Base-by-base conservation (phyloP, 2,797 vertebrate species). In the Scleropages formosus region DNA sequence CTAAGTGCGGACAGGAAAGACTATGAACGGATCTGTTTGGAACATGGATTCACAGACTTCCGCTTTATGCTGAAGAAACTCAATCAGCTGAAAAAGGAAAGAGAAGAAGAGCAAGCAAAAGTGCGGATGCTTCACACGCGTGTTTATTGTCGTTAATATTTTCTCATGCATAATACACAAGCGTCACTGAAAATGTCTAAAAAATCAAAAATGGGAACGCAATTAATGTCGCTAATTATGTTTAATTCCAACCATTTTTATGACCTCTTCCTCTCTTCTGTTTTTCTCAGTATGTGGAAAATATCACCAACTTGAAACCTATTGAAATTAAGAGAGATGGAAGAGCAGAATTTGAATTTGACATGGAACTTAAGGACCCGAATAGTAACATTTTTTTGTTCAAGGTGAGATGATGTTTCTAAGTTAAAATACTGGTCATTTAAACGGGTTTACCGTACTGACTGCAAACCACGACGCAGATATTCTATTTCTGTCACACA, bases 21-120 rank as follows among this genome's bases (percentile, higher is more conserved):
- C 79, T 98, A 97, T n/a, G 95, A 98, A 85, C 91, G 82, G 75
- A 94, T 97, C 75, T 98, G 96, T 75, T 0, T 88, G 0, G 91
- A 94, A 24, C 94, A 93, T 16, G 96, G 96, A 6, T 83, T 98
- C 11, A 93, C 87, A 3, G 95, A 97, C 82, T 87, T 93, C 68
- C 88, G 94, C 12, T 60, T 88, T 83, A 89, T 97, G 94, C 85
- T 98, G 78, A 96, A 87, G 76, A 92, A 83, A 81, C 85, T 96
- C 74, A 90, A 92, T 24, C 85, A 91, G 82, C 80, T 96, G 82
- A 95, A 87, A 80, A 88, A 80, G 76, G 87, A 92, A 49, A 74
- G 77, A 13, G 89, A 92, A n/a, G 90, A 84, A n/a, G 89, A 93
- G 72, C 92, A 95, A 78, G 88, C 86, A 0, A 77, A 93, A 94